Evolutionary conservation across 1,140 invertebrate species (phyloP), one percentile per base, ranked within the genome.

Genomic region (Amphibalanus amphitrite): DNA sequence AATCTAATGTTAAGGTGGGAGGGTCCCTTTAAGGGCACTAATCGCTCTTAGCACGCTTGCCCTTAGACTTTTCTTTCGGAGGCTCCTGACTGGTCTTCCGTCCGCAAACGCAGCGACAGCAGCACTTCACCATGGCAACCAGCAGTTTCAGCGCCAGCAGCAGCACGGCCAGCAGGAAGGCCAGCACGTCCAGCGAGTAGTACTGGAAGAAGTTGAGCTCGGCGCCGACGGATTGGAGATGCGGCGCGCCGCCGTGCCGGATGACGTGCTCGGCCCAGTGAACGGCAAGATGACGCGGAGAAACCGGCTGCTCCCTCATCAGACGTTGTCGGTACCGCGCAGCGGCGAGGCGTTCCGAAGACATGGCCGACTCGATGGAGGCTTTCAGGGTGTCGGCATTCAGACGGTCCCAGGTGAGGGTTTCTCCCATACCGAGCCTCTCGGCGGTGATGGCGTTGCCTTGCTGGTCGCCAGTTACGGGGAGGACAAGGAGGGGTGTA

Each of bases 401-500:
- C 38, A 38, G 38, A 17, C 38, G 64, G 33, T 74, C 72, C n/a
- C 74, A 70, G 3, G 69, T 69, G 28, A 75, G 69, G 28, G 70
- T 65, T 0, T 33, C 29, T 15, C 47, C 85, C 76, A 87, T 87
- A 6, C 87, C 87, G 71, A 76, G 79, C 28, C 75, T 79, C 30
- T 73, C 80, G 67, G 79, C 79, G 74, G 78, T 73, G n/a, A 78
- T 76, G 17, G 38, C 38, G 38, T 38, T 38, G 38, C 6, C 6
- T 23, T 70, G 67, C 75, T 89, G 87, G 78, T 89, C 86, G 20
- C 82, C 82, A 64, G 87, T 84, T 29, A 89, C 80, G 38, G 89
- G 89, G 71, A 90, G 82, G 4, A 85, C 87, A 28, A 90, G 79
- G 6, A 90, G 81, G 0, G 89, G 89, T 15, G 87, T 84, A 76